These are phyloP conservation scores for Medauroidea extradentata DNA, from an alignment of 1,140 invertebrate species.

Conservation along the genomic window DNA sequence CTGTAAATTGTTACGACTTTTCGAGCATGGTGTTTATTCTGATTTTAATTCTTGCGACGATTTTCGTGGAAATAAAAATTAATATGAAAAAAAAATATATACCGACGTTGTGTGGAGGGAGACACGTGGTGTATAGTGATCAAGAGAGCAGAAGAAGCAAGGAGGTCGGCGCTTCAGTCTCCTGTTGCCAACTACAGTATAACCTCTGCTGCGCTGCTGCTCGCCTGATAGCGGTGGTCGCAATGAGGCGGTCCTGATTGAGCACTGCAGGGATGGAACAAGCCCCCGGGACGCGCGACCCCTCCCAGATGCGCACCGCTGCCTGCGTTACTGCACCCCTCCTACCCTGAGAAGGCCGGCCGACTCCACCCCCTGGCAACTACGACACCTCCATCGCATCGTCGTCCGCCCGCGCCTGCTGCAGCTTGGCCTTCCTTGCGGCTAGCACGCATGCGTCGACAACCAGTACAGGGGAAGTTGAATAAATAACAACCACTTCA, in stretches of 20 bases:
- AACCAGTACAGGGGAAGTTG: too few species aligned
- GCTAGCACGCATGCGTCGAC: too few species aligned
- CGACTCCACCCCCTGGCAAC: not conserved
- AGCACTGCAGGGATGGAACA: not conserved
- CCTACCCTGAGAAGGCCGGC: not conserved
- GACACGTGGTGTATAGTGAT: not conserved
- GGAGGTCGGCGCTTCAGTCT: not conserved
- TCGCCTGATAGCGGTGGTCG: not conserved
- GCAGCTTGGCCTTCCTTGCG: too few species aligned
- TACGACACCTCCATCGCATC: not conserved
- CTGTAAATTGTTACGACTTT: too few species aligned
- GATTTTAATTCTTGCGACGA: not conserved
- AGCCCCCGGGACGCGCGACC: not conserved
- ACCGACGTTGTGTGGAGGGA: not conserved
- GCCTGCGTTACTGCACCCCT: not conserved
- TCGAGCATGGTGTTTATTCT: not conserved
- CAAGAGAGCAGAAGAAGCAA: not conserved
- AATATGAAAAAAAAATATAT: not conserved
- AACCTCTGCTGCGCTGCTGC: not conserved
- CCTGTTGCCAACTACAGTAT: not conserved
- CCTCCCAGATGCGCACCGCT: not conserved
- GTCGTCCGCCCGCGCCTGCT: too few species aligned
- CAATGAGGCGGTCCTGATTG: slow-evolving; percentile 5
- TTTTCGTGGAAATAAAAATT: not conserved
- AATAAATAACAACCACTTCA: too few species aligned